phyloP scores from a whole-genome alignment of 2,113 vertebrate genomes.

The Sarotherodon lohbergeri region DNA sequence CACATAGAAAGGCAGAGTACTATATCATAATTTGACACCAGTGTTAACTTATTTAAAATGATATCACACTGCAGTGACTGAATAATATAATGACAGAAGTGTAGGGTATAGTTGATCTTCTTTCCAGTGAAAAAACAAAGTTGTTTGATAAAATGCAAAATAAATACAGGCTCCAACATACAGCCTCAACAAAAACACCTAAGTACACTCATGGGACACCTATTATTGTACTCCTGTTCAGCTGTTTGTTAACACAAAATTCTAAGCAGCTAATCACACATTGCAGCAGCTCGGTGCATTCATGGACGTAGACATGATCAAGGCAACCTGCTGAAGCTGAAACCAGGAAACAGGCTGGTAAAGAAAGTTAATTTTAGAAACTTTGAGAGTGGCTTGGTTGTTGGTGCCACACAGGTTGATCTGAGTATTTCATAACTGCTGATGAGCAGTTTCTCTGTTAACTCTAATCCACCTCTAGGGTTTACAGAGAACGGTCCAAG shows the following conservation, averaged over 20 bases:
- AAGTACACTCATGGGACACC: not conserved
- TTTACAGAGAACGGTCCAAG: fast-evolving
- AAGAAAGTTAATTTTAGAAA: not conserved
- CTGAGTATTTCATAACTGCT: not conserved
- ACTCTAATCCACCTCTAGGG: not conserved
- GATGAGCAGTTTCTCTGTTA: not conserved
- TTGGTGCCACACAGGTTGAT: not conserved
- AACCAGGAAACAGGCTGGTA: fast-evolving
- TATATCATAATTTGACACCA: not conserved
- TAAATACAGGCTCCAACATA: not conserved
- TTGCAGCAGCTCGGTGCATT: not conserved
- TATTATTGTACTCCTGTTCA: not conserved
- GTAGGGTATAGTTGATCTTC: not conserved
- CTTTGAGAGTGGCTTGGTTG: not conserved
- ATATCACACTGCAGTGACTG: not conserved
- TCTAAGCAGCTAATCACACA: not conserved
- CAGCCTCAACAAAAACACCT: not conserved
- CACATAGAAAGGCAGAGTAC: not conserved
- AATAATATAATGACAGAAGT: not conserved
- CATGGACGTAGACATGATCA: not conserved
- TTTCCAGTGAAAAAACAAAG: not conserved
- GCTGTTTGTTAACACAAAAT: not conserved
- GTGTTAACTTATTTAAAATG: not conserved
- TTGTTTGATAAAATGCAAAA: not conserved
- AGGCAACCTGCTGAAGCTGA: not conserved